A percentile compares a stretch with the other conserved stretches of the same genome.
phyloP scores from a whole-genome alignment of 2,888 invertebrate genomes.

The Dione vanillae region DNA sequence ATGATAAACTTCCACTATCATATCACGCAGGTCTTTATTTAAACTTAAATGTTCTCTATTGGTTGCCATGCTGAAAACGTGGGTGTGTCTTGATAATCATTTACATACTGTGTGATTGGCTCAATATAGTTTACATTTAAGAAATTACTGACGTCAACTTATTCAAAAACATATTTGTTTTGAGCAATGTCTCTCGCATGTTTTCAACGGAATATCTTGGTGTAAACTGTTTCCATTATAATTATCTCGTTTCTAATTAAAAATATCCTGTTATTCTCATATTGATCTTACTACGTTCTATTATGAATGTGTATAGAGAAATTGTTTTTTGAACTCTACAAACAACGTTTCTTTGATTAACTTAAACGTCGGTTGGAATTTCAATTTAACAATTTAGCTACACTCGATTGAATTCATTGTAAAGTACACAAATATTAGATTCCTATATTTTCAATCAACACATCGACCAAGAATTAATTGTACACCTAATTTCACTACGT shows the following conservation, averaged over 20 bases:
- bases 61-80: constrained; percentile 71
- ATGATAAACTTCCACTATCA: constrained; percentile 45
- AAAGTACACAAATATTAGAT: constrained; percentile 1
- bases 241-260: constrained; percentile 79
- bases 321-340: constrained; percentile 2
- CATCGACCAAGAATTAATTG: too few relatives aligned
- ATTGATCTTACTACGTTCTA: constrained; percentile 51
- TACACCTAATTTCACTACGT: too few relatives aligned
- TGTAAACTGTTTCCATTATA: constrained; percentile 72
- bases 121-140: constrained; percentile 58
- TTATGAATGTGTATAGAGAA: constrained; percentile 37
- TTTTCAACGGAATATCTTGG: constrained; percentile 72
- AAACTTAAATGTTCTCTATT: constrained; percentile 41
- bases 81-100: constrained; percentile 79
- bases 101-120: constrained; percentile 59
- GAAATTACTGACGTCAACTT: constrained; percentile 63
- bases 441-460: neutral
- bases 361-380: constrained; percentile 13
- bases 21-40: constrained; percentile 43
- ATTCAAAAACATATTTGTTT: constrained; percentile 79
- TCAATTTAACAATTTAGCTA: constrained; percentile 18
- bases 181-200: constrained; percentile 65
- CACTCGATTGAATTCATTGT: constrained; percentile 7
- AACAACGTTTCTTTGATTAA: constrained; percentile 15
- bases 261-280: constrained; percentile 74